Conservation (phyloP, 1,140 invertebrate genomes). For the Orussus abietinus region DNA sequence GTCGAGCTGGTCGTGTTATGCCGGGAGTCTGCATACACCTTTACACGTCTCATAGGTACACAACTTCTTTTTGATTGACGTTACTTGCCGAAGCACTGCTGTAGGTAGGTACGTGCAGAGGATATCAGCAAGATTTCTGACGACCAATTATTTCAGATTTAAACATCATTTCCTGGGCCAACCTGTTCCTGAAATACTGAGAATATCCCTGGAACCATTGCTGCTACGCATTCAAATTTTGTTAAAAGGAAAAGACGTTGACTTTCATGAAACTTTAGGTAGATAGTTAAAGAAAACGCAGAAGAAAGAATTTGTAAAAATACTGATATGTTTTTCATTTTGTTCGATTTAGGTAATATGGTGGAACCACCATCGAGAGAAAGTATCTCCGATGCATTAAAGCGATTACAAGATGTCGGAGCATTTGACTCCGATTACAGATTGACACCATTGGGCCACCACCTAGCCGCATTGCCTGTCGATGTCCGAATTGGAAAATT, state of each 20-base stretch:
- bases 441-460: conserved; percentile 84
- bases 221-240: conserved; percentile 86
- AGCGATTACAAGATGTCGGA: conserved; percentile 77
- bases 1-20: conserved; percentile 83
- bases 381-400: conserved; percentile 74
- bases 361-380: conserved; percentile 79
- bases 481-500: conserved; percentile 88
- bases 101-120: too few relatives aligned
- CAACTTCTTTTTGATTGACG: conserved; percentile 7
- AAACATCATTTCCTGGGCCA: conserved; percentile 62
- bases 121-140: too few relatives aligned
- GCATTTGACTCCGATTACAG: conserved; percentile 75
- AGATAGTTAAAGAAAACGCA: conserved; percentile 24
- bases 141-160: conserved; percentile 43
- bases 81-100: too few relatives aligned
- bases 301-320: conserved; percentile 7
- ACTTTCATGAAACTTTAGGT: conserved; percentile 67
- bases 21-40: conserved; percentile 79
- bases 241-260: conserved; percentile 61
- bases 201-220: conserved; percentile 81
- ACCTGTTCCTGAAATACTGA: conserved; percentile 79
- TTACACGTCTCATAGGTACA: conserved; percentile 68
- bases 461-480: conserved; percentile 84
- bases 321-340: conserved; percentile 8
- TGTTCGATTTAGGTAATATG: conserved; percentile 51